phyloP scores from a whole-genome alignment of 2,113 vertebrate genomes.

The Sterrhoptilus dennistouni region DNA sequence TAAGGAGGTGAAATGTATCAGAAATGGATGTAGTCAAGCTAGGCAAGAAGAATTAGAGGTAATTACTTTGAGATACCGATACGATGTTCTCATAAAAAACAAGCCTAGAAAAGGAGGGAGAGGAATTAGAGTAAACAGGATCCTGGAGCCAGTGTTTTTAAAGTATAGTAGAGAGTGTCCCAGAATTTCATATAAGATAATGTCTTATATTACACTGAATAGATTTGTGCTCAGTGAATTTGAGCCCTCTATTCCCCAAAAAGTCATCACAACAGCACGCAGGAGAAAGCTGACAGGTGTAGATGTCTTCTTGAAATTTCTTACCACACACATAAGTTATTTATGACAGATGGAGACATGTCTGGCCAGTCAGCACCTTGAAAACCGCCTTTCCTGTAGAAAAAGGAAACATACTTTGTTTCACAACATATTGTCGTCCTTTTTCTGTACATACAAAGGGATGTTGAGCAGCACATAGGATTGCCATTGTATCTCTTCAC shows the following conservation, averaged over 20 bases:
- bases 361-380: not conserved
- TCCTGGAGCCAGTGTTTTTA: not conserved
- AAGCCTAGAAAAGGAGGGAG: not conserved
- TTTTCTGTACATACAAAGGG: not conserved
- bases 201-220: not conserved
- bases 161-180: not conserved
- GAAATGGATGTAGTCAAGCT: constrained; percentile 5
- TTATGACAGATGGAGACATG: not conserved
- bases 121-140: not conserved
- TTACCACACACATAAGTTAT: not conserved
- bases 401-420: not conserved
- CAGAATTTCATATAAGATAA: not conserved
- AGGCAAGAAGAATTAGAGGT: constrained; percentile 6
- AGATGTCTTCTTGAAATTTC: not conserved
- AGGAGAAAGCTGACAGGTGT: not conserved
- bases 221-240: not conserved
- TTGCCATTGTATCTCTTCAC: not conserved
- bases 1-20: constrained; percentile 28
- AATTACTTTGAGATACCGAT: not conserved
- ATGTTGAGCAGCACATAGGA: not conserved
- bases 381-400: not conserved
- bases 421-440: not conserved
- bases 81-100: not conserved
- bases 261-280: not conserved
- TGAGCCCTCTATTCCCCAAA: not conserved